Base-by-base conservation (phyloP, 2,888 invertebrate genomes). In the Hemistola chrysoprasaria region DNA sequence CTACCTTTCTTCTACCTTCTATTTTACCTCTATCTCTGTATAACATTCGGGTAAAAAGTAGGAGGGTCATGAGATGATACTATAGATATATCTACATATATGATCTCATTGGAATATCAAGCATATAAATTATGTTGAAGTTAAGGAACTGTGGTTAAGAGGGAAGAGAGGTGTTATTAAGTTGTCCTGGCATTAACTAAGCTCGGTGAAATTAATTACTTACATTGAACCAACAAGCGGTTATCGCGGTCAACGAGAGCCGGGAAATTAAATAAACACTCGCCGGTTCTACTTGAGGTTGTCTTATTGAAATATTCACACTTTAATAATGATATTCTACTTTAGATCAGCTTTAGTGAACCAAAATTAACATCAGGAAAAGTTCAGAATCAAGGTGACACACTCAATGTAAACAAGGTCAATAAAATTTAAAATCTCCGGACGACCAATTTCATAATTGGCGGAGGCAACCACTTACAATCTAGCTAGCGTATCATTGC, bases 171-270 rank as follows among this genome's bases (percentile, higher is more conserved):
- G 57, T 62, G 60, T 65, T 71, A 70, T 72, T 72, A 70, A 72
- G 62, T 52, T 67, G 70, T 68, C 64, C 61, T 42, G 53, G 53
- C 54, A 66, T 64, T 64, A 74, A 74, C 65, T 69, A 74, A 72
- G 71, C 71, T 72, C 62, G 59, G 74, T 74, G 59, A 72, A 78
- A 79, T 81, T 81, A 83, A 81, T 81, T 80, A 78, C 71, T 69
- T 57, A 66, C 76, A 74, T 70, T 70, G 71, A 71, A 72, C 71
- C 73, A 76, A 79, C 79, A 74, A 74, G 76, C 76, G 63, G 72
- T 71, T 68, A 70, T 68, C 58, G 77, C 71, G 76, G 74, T 72
- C 73, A 75, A 36, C 36, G 11, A 34, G 57, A 49, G 68, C 62
- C 65, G 75, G 75, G 71, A 79, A 80, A 83, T 78, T 77, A 77